These are phyloP conservation scores for Calliscelio sp. DNA, from an alignment of 2,888 invertebrate species.

Conservation along the genomic window DNA sequence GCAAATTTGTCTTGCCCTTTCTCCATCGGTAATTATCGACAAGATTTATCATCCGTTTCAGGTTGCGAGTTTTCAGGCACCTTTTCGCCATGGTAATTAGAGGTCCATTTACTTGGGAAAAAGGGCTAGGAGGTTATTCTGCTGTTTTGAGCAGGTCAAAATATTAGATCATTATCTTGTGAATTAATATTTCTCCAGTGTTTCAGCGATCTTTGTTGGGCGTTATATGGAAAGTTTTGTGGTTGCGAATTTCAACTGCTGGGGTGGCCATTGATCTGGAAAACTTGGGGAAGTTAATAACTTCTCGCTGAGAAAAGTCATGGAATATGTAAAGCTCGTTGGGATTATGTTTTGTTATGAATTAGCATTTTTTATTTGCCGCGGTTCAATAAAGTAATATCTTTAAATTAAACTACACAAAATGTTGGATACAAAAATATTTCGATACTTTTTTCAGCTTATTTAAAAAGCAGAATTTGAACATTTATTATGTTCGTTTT, in stretches of 20 bases:
- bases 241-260: conserved; percentile 54
- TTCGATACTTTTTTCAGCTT: too few species aligned
- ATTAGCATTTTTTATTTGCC: too few species aligned
- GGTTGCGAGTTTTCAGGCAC: conserved; percentile 20
- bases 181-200: conserved; percentile 55
- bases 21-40: conserved; percentile 36
- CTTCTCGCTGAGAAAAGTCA: conserved; percentile 38
- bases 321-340: background rate
- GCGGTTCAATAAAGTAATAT: too few species aligned
- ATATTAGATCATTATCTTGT: conserved; percentile 24
- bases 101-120: conserved; percentile 19
- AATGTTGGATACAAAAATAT: too few species aligned
- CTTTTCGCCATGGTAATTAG: conserved; percentile 18
- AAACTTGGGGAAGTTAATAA: conserved; percentile 61
- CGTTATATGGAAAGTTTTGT: conserved; percentile 63
- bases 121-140: background rate
- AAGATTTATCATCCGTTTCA: conserved; percentile 54
- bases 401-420: too few species aligned
- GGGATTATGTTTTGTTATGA: background rate
- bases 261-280: conserved; percentile 67
- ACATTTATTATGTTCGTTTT: too few species aligned
- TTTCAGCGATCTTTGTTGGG: conserved; percentile 39
- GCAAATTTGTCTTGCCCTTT: conserved; percentile 62
- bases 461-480: too few species aligned
- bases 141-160: background rate